phyloP scores from a whole-genome alignment of 2,797 vertebrate species.

The Intellagama lesueurii region DNA sequence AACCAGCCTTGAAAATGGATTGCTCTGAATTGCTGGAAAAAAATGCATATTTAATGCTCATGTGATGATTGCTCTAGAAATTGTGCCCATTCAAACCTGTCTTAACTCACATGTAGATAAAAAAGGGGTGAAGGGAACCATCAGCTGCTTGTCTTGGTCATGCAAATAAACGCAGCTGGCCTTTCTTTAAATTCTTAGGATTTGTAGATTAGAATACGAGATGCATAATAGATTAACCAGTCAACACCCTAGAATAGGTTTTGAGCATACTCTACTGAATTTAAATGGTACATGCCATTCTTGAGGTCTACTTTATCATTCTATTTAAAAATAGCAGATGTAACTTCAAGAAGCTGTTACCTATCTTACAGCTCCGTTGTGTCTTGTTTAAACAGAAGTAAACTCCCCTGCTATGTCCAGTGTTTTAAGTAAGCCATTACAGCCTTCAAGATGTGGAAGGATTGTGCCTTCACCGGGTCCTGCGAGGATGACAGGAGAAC shows the following conservation, averaged over 20 bases:
- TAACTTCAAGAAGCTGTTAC: background rate
- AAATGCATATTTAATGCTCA: background rate
- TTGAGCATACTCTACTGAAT: background rate
- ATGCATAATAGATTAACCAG: conserved; percentile 3
- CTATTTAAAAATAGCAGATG: background rate
- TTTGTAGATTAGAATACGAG: background rate
- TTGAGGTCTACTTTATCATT: background rate
- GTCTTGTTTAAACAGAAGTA: background rate
- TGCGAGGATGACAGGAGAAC: no score
- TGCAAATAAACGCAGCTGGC: background rate
- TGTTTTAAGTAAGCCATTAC: background rate
- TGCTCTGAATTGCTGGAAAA: background rate
- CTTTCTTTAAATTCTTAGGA: conserved; percentile 10
- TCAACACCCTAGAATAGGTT: background rate
- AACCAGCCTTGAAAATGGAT: background rate
- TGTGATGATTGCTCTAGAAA: background rate
- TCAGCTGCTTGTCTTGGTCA: background rate
- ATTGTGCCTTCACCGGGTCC: background rate
- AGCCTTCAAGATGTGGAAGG: background rate
- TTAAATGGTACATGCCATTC: background rate
- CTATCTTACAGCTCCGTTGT: background rate
- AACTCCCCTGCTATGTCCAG: background rate
- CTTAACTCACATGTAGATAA: background rate
- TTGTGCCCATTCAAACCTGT: conserved; percentile 9
- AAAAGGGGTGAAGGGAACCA: background rate